phyloP scores from a whole-genome alignment of 2,113 vertebrate genomes.

The Pardalotus punctatus region DNA sequence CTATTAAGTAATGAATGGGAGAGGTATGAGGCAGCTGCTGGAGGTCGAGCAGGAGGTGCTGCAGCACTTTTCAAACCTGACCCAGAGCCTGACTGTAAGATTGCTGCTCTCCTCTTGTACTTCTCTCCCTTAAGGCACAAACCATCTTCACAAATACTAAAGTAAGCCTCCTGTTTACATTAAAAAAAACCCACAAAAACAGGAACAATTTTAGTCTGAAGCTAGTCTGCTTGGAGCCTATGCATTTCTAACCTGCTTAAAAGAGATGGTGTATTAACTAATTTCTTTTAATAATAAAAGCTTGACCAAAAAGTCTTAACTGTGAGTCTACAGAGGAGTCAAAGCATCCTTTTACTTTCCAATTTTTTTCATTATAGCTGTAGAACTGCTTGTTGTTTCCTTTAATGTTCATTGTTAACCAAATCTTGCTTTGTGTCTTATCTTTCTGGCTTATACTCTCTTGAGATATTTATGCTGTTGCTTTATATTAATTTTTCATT shows the following conservation, averaged over 20 bases:
- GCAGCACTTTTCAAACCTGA: background rate
- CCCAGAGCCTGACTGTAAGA: background rate
- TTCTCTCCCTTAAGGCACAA: background rate
- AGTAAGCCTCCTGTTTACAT: background rate
- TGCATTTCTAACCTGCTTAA: background rate
- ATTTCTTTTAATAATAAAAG: background rate
- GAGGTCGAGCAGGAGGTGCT: background rate
- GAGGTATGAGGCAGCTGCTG: background rate
- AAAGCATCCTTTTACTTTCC: background rate
- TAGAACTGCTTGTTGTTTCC: background rate
- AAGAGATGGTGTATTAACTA: background rate
- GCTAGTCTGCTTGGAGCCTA: background rate
- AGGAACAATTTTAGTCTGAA: background rate
- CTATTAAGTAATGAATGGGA: background rate
- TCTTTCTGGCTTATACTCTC: background rate
- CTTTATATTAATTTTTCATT: background rate
- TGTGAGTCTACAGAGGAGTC: background rate
- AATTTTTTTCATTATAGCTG: background rate
- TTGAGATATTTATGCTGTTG: background rate
- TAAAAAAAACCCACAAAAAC: rapidly evolving
- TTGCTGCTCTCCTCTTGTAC: background rate
- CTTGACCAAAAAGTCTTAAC: background rate
- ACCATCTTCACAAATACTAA: background rate
- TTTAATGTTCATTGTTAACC: background rate
- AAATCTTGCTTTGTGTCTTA: background rate